Evolutionary conservation across 1,140 invertebrate species (phyloP), one percentile per base, ranked within the genome.

Genomic region (Copidosoma floridanum): DNA sequence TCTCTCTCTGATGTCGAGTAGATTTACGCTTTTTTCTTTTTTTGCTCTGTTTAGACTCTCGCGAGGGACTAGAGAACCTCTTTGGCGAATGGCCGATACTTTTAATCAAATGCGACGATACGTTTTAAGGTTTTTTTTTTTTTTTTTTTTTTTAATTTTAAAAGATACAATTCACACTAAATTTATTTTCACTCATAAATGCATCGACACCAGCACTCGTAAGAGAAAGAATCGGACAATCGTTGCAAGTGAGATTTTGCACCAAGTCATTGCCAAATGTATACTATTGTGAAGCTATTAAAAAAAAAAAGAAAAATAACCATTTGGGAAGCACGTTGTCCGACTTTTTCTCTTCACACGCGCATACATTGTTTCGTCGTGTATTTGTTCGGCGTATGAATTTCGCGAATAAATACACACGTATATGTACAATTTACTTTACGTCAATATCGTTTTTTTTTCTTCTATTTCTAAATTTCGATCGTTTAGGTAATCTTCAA

Each of bases 41-140:
- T 29, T 24, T 27, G 46, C 16, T 37, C 11, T 37, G 23, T 21
- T 27, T 35, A 52, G 41, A 61, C 40, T 52, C 58, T 47, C 52
- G 41, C 65, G 67, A 71, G 70, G 70, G 76, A 79, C 77, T 78
- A 78, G 77, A 78, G 71, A 69, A 73, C 69, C 74, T 77, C 76
- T 78, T 78, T 76, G 76, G 75, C 76, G 71, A 75, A 61, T 61
- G 65, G 65, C 69, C 71, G 67, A 68, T 65, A n/a, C 7, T 29
- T 55, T 66, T 40, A 56, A 48, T 20, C 2, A 50, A 55, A 55
- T n/a, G 37, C 44, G 11, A 51, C 27, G 2, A 38, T 55, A 41
- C n/a, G 20, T 50, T 41, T 48, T 50, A 23, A n/a, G 3, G 8
- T 18, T 26, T 38, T 53, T 38, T 37, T 32, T 12, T 43, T 12